phyloP scores from a whole-genome alignment of 2,888 invertebrate species.

The Meiosimyza platycephala region DNA sequence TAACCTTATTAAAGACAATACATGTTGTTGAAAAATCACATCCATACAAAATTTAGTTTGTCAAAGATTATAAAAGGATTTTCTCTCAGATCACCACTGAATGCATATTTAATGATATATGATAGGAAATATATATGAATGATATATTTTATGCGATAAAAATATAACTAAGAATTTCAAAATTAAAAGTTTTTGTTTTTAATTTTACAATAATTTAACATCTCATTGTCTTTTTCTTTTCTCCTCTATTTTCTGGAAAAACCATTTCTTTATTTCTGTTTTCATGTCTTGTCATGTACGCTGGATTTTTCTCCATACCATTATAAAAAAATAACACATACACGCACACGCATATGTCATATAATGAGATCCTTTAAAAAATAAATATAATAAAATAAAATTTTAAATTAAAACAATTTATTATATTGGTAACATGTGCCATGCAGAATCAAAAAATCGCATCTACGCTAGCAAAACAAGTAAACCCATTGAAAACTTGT shows the following conservation, averaged over 20 bases:
- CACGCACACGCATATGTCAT: neutral
- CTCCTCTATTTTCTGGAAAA: conserved; percentile 11
- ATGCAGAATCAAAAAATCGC: conserved; percentile 44
- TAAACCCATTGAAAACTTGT: conserved; percentile 9
- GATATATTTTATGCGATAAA: too few relatives aligned
- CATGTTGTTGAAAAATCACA: too few relatives aligned
- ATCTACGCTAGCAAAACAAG: conserved; percentile 32
- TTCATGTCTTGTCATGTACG: conserved; percentile 36
- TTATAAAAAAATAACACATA: neutral
- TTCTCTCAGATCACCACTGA: neutral
- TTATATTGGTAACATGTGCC: neutral
- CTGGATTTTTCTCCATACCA: conserved; percentile 28
- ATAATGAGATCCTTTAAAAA: conserved; percentile 8
- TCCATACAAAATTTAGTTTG: too few relatives aligned
- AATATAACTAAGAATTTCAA: neutral
- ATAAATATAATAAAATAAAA: neutral
- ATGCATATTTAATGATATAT: neutral
- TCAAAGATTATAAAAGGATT: too few relatives aligned
- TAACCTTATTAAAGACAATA: too few relatives aligned
- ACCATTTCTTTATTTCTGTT: conserved; percentile 8
- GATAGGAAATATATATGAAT: too few relatives aligned
- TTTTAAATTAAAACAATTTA: too few relatives aligned
- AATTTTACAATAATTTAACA: neutral
- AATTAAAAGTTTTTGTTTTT: neutral
- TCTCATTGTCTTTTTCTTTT: conserved; percentile 3